Conservation (phyloP, 2,888 invertebrate species). For the Torymus texanus region DNA sequence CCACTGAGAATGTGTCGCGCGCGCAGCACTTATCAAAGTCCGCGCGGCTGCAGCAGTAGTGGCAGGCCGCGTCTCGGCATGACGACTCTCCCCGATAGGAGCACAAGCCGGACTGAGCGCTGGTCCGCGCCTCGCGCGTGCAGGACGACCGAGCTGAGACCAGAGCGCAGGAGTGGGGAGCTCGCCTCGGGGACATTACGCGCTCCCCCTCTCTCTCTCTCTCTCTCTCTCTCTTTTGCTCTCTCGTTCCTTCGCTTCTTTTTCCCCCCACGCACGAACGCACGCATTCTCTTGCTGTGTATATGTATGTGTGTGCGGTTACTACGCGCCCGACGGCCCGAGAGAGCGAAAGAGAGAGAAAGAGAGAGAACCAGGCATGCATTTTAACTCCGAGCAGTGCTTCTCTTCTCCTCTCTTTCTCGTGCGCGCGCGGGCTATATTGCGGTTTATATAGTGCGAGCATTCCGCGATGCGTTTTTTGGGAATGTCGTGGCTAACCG, state of each 20-base stretch:
- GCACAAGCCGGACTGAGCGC: slow-evolving; percentile 63
- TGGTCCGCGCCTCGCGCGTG: not conserved
- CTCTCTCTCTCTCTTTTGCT: slow-evolving; percentile 6
- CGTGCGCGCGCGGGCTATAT: no score
- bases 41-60: no score
- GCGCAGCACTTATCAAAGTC: no score
- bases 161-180: not conserved
- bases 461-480: no score
- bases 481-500: no score
- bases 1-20: no score
- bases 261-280: slow-evolving; percentile 28
- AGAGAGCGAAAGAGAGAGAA: not conserved
- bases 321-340: not conserved
- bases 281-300: slow-evolving; percentile 19
- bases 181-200: not conserved
- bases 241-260: slow-evolving; percentile 3
- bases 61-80: slow-evolving; percentile 58
- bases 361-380: not conserved
- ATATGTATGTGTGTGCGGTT: no score
- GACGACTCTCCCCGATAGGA: slow-evolving; percentile 57
- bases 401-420: no score
- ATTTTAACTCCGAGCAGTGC: no score
- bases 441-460: no score
- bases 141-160: not conserved
- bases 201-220: not conserved